These are phyloP conservation scores for Ageneiosus marmoratus DNA, from an alignment of 2,113 vertebrate species.

Conservation along the genomic window DNA sequence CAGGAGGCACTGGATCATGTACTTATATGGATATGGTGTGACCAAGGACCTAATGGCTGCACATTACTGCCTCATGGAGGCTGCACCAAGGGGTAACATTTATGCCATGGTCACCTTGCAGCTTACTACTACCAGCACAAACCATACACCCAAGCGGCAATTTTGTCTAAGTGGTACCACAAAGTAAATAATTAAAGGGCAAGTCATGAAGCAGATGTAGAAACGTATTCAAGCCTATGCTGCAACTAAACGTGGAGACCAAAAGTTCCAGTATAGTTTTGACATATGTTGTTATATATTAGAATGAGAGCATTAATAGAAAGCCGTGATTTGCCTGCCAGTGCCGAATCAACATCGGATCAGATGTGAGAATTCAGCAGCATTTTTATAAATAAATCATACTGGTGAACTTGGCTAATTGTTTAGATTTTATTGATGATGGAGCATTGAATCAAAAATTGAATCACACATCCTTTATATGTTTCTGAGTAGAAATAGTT, in stretches of 20 bases:
- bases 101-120: constrained; percentile 79
- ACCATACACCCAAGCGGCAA: constrained; percentile 72
- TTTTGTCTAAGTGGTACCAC: constrained; percentile 73
- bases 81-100: constrained; percentile 73
- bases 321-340: neutral
- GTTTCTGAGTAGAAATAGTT: neutral
- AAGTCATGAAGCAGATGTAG: neutral
- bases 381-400: no score
- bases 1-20: constrained; percentile 79
- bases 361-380: no score
- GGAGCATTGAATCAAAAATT: neutral
- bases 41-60: constrained; percentile 63
- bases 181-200: neutral
- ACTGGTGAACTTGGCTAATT: neutral
- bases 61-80: constrained; percentile 71
- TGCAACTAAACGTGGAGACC: neutral
- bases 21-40: constrained; percentile 75
- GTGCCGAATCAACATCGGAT: neutral
- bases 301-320: neutral
- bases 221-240: neutral
- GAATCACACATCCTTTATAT: neutral
- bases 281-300: neutral
- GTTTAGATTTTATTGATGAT: neutral
- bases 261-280: neutral
- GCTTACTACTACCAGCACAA: constrained; percentile 77